phyloP scores from a whole-genome alignment of 2,797 vertebrate genomes.

The Australoheros facetus region DNA sequence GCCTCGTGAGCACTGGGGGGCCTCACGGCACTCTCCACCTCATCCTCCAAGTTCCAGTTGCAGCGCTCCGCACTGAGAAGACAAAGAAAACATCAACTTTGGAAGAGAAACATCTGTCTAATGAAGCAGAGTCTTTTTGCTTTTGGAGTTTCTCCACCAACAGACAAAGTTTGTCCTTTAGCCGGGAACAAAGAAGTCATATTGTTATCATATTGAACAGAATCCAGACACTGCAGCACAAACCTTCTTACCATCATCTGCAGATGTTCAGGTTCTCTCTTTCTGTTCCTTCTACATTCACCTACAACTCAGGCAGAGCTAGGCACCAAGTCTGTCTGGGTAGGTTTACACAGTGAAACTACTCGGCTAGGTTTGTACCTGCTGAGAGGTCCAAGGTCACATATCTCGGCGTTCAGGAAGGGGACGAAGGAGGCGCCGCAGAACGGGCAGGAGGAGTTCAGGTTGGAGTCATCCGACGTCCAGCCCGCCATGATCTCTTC shows the following conservation, averaged over 20 bases:
- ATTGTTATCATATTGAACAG: too few species aligned
- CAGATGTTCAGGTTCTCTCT: too few species aligned
- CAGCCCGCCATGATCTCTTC: constrained; percentile 97
- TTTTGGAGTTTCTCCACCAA: not conserved
- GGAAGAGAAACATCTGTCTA: not conserved
- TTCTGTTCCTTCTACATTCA: too few species aligned
- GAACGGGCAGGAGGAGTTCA: constrained; percentile 92
- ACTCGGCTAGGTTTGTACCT: constrained; percentile 62
- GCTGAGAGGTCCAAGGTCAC: constrained; percentile 79
- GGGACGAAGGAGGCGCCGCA: constrained; percentile 88
- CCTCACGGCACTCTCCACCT: constrained; percentile 62
- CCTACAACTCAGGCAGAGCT: not conserved
- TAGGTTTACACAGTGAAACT: too few species aligned
- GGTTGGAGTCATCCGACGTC: constrained; percentile 95
- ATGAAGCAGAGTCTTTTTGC: not conserved
- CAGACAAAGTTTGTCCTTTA: not conserved
- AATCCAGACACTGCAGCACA: too few species aligned
- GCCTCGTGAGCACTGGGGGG: constrained; percentile 55
- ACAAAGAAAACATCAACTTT: not conserved
- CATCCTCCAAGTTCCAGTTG: constrained; percentile 69
- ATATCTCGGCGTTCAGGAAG: constrained; percentile 89
- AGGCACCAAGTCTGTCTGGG: not conserved
- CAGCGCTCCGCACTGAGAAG: constrained; percentile 60
- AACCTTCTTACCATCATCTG: too few species aligned
- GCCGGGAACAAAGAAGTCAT: not conserved